Percentiles rank a stretch among this genome's conserved stretches.
Conservation (phyloP, 2,888 invertebrate genomes). For the Rhimphoctona megacephalus region DNA sequence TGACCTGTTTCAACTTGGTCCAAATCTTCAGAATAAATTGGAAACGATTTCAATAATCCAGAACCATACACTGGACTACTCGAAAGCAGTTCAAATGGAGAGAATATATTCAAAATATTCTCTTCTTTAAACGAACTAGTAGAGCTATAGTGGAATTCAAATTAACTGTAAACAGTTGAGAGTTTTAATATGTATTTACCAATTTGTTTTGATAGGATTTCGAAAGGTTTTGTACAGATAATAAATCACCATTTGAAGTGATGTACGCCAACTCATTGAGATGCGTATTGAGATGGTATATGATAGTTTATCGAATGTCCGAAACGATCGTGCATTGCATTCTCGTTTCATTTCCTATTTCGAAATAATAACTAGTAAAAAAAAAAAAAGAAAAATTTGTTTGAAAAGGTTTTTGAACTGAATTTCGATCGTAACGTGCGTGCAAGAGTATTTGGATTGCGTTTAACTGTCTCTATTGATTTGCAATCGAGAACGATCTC, state of each 20-base stretch:
- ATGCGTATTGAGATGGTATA: conserved; percentile 10
- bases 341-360: conserved; percentile 36
- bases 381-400: not conserved
- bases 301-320: conserved; percentile 45
- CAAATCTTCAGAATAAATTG: too few species aligned
- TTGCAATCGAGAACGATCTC: conserved; percentile 53
- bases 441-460: conserved; percentile 54
- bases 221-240: not conserved
- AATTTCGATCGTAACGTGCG: conserved; percentile 45
- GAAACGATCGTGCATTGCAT: conserved; percentile 14
- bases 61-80: not conserved
- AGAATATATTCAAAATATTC: not conserved
- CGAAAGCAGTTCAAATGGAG: not conserved
- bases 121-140: not conserved
- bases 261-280: not conserved
- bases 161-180: not conserved
- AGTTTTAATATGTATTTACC: not conserved
- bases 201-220: conserved; percentile 10
- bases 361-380: not conserved
- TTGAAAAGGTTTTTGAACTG: conserved; percentile 42
- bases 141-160: not conserved
- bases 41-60: too few species aligned
- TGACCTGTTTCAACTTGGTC: too few species aligned
- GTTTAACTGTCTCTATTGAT: conserved; percentile 64
- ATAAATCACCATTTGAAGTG: not conserved